These are phyloP conservation scores for Thamnophis sirtalis DNA, from an alignment of 2,113 vertebrate genomes.

Conservation along the genomic window DNA sequence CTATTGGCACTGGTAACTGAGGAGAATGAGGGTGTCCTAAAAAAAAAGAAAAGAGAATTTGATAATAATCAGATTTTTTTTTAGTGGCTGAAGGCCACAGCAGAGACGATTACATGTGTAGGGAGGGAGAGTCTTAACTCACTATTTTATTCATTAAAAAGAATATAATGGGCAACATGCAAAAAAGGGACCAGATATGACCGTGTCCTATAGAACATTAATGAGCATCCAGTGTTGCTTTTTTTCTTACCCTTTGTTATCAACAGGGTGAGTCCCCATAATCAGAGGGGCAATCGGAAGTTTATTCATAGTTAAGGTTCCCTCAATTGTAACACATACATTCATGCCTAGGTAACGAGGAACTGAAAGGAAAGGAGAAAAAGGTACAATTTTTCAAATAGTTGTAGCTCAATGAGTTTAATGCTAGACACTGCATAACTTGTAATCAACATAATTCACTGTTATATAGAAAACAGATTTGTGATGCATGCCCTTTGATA, in stretches of 20 bases:
- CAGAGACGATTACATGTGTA: not conserved
- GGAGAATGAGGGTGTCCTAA: constrained; percentile 88
- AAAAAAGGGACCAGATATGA: not conserved
- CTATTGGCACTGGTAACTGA: constrained; percentile 93
- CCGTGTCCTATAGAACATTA: not conserved
- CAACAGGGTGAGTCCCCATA: constrained; percentile 92
- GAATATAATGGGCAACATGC: not conserved
- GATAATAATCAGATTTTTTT: not conserved
- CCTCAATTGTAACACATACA: constrained; percentile 90
- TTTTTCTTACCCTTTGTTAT: constrained; percentile 89
- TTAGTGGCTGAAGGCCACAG: not conserved
- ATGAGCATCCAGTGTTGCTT: accelerated
- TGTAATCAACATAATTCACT: not conserved
- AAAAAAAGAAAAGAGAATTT: not conserved
- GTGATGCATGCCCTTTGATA: not conserved
- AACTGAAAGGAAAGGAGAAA: constrained; percentile 69
- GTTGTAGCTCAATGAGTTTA: not conserved
- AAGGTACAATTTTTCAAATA: not conserved
- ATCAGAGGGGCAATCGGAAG: constrained; percentile 95
- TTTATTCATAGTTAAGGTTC: constrained; percentile 86
- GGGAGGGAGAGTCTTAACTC: not conserved
- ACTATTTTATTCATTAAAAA: not conserved
- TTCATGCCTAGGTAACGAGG: constrained; percentile 87
- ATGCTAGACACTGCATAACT: not conserved
- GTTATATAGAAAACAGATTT: not conserved